These are phyloP conservation scores for Alectoris magna DNA, from an alignment of 2,797 vertebrate genomes.

Conservation along the genomic window DNA sequence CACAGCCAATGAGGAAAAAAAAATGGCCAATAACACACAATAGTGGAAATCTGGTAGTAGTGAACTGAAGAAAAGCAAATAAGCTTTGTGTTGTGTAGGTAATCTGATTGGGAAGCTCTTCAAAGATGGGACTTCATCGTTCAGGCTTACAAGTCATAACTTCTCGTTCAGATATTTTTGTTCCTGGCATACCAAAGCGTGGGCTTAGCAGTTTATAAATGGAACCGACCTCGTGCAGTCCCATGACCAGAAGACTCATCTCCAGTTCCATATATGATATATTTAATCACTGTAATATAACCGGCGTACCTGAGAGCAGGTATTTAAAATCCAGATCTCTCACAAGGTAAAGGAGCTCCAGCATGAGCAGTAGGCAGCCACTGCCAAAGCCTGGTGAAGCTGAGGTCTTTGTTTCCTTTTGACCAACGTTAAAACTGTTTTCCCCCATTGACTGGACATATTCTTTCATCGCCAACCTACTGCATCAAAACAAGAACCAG, in stretches of 20 bases:
- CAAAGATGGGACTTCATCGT: background rate
- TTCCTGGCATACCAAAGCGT: background rate
- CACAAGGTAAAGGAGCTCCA: background rate
- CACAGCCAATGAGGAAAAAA: rapidly evolving
- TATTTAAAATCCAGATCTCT: background rate
- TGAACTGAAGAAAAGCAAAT: background rate
- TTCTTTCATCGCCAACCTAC: background rate
- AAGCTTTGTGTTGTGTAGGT: background rate
- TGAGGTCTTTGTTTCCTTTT: background rate
- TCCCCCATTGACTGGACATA: background rate
- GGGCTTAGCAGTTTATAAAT: background rate
- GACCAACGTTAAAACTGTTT: background rate
- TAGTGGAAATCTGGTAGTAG: rapidly evolving
- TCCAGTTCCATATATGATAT: background rate
- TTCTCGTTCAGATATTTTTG: background rate
- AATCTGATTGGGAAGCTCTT: background rate
- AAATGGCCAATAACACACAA: background rate
- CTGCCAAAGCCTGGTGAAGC: background rate
- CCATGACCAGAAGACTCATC: background rate
- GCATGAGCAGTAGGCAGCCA: background rate
- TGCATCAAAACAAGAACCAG: background rate
- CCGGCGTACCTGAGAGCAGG: background rate
- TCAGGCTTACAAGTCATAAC: background rate
- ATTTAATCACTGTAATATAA: background rate
- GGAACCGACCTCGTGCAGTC: background rate